Base-by-base conservation (phyloP, 2,888 invertebrate species). In the Piscicola geometra region DNA sequence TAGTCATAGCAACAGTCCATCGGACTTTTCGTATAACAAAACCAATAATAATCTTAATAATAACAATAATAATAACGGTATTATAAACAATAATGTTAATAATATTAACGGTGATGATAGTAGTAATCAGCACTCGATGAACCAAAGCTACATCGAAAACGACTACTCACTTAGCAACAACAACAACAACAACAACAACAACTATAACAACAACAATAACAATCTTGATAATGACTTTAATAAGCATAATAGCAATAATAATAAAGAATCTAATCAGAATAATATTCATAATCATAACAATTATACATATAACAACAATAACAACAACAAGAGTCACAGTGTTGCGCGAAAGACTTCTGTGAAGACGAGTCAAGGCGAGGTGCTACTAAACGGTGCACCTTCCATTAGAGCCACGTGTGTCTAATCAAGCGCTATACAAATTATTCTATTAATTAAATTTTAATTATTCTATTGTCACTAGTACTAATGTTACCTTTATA, bases 331-430 rank as follows among this genome's bases (percentile, higher is more conserved):
- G 3, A 56, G 25, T 21, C 5, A 56, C 21, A 56, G n/a, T 21
- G n/a, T 56, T 56, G 60, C n/a, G 9, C 60, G 60, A 3, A 18
- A 56, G n/a, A 56, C n/a, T 3, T 56, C 60, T 15, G 25, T 56
- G 60, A 56, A 56, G 60, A 56, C 60, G 60, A 56, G 60, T 56
- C 60, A 56, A 56, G 60, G 60, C 9, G 60, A 56, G 25, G 60
- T 56, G 21, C 25, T 56, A 15, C 60, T 56, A 25, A 56, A 56
- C 25, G 60, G 15, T 5, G 25, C 21, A 25, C n/a, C 60, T 56
- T 25, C 60, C 25, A 56, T 56, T n/a, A 5, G 60, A 56, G 60
- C 60, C 60, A 56, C 60, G n/a, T 56, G 60, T 56, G 60, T 56
- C 25, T 56, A 21, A 41, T 41, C n/a, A 41, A 9, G 41, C 41